Evolutionary conservation across 2,888 invertebrate genomes (phyloP).

Genomic region (Mactromeris polynyma): DNA sequence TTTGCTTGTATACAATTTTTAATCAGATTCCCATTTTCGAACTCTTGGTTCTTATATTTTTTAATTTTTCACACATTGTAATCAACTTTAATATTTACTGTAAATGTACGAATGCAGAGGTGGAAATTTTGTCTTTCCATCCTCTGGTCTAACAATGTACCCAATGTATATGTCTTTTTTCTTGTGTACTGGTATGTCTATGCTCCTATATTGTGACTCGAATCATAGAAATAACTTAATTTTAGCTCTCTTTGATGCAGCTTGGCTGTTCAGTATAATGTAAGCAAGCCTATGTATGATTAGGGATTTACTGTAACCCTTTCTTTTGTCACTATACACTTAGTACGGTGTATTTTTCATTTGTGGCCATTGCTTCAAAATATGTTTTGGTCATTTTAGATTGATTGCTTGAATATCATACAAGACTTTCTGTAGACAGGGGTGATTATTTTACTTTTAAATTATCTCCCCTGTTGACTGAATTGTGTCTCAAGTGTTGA

Average conservation of each 20-base stretch:
- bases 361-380: not conserved
- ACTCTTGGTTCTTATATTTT: not conserved
- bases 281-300: not conserved
- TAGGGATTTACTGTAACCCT: not conserved
- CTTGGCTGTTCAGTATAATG: not conserved
- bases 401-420: not conserved
- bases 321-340: not conserved
- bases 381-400: not conserved
- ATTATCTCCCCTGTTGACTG: too few species aligned
- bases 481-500: too few species aligned
- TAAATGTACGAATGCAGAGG: not conserved
- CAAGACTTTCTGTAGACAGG: not conserved
- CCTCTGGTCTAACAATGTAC: not conserved
- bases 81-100: conserved; percentile 1
- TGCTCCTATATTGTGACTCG: too few species aligned
- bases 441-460: too few species aligned
- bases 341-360: not conserved
- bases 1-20: conserved; percentile 10
- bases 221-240: not conserved
- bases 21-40: not conserved
- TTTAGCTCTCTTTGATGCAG: not conserved
- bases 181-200: not conserved
- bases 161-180: not conserved
- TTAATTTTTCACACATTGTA: not conserved
- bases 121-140: not conserved